Conservation (phyloP, 2,113 vertebrate genomes). For the Nycticebus coucang region DNA sequence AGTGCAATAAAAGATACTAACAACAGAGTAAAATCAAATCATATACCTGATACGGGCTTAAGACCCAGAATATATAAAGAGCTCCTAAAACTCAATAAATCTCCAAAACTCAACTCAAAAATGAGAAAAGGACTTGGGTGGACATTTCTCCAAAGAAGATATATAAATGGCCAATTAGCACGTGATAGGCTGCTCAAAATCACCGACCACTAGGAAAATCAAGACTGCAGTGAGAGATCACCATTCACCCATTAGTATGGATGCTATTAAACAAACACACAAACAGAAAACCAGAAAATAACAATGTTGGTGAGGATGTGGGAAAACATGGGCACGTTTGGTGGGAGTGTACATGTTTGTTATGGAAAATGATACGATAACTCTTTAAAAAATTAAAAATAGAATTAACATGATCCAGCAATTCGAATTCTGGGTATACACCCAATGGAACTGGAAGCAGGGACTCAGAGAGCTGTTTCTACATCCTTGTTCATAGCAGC, state of each 20-base stretch:
- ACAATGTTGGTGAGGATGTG: neutral
- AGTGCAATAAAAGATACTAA: neutral
- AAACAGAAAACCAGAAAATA: neutral
- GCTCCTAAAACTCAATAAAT: neutral
- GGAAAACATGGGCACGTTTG: neutral
- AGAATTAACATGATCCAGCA: neutral
- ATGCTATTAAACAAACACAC: neutral
- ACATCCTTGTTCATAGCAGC: neutral
- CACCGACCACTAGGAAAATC: neutral
- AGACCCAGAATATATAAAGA: neutral
- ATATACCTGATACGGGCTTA: neutral
- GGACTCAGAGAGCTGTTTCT: neutral
- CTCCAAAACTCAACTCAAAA: neutral
- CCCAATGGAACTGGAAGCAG: neutral
- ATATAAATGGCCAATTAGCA: neutral
- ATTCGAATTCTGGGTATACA: neutral
- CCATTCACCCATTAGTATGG: neutral
- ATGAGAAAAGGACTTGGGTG: neutral
- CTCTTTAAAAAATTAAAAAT: constrained; percentile 12
- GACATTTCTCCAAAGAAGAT: neutral
- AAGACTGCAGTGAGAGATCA: neutral
- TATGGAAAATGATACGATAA: neutral
- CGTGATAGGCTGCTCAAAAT: neutral
- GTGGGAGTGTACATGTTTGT: neutral
- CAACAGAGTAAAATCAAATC: neutral